These are phyloP conservation scores for Polyommatus iphigenia DNA, from an alignment of 2,888 invertebrate genomes.

Conservation along the genomic window DNA sequence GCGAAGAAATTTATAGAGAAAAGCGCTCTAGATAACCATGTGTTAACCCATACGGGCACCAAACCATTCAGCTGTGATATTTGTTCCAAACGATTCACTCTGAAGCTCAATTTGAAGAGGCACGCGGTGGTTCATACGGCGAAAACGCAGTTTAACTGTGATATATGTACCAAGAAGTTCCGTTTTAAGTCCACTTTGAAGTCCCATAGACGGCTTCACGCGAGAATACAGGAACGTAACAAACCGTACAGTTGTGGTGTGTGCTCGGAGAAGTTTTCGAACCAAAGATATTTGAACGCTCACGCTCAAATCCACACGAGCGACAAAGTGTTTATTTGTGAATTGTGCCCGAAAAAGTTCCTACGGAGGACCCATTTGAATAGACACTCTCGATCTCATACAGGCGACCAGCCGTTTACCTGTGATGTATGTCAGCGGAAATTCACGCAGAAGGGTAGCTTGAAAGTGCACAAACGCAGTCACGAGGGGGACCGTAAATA, in stretches of 20 bases:
- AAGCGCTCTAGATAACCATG: background rate
- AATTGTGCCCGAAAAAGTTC: background rate
- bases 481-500: background rate
- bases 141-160: background rate
- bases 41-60: background rate
- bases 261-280: background rate
- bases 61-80: slow-evolving; percentile 14
- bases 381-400: background rate
- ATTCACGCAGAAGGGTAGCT: background rate
- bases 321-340: background rate
- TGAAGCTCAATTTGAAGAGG: background rate
- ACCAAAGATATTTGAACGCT: background rate
- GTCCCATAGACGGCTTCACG: background rate
- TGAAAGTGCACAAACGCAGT: background rate
- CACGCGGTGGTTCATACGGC: background rate
- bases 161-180: background rate
- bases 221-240: background rate
- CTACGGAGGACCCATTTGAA: background rate
- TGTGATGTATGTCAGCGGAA: background rate
- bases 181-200: background rate
- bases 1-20: background rate
- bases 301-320: background rate
- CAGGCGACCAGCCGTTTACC: background rate
- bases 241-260: background rate
- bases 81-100: background rate